Conservation (phyloP, 2,113 vertebrate species). For the Cichladusa arquata region DNA sequence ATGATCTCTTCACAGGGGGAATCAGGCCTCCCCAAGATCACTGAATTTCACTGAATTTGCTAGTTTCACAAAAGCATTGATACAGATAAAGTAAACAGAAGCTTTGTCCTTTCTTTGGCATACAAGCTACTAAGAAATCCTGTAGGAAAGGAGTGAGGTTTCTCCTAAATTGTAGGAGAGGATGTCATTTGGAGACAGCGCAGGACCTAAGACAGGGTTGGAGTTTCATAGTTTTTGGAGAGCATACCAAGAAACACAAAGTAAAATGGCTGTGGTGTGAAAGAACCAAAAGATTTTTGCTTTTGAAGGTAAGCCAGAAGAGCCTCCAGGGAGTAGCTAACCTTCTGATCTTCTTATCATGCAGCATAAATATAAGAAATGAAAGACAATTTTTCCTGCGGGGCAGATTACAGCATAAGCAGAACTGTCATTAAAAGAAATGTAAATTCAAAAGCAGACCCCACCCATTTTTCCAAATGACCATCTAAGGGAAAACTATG, state of each 20-base stretch:
- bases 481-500: not conserved
- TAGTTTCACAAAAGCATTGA: not conserved
- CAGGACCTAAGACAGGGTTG: not conserved
- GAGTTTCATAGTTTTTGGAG: not conserved
- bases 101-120: not conserved
- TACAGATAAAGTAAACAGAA: not conserved
- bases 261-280: not conserved
- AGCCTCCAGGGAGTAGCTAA: conserved; percentile 10
- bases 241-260: not conserved
- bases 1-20: not conserved
- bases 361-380: not conserved
- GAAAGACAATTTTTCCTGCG: not conserved
- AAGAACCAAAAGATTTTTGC: not conserved
- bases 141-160: not conserved
- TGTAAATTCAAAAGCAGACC: not conserved
- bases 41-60: not conserved
- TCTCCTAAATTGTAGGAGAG: not conserved
- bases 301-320: conserved; percentile 30
- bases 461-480: not conserved
- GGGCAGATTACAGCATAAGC: not conserved
- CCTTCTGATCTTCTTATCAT: conserved; percentile 36
- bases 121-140: not conserved
- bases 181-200: not conserved
- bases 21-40: not conserved
- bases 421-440: conserved; percentile 6